Evolutionary conservation across 2,797 vertebrate genomes (phyloP), one percentile per base, ranked within the genome.

Genomic region (Streptopelia turtur): DNA sequence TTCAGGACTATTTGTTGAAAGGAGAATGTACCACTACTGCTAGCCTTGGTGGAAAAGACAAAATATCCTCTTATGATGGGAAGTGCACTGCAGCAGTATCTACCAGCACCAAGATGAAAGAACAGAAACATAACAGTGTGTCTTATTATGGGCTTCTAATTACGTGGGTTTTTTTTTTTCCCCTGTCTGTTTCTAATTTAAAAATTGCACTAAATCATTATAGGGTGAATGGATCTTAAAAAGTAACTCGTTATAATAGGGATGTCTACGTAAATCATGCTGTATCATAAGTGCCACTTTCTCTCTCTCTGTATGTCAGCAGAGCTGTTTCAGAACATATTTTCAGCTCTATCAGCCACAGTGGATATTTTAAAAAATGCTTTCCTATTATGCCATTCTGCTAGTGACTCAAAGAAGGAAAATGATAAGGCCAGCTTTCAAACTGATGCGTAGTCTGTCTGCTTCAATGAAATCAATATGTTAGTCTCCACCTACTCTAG

Each of bases 381-480:
- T 89, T 87, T 80, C 16, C 52, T 60, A 2, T 55, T 80, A 16
- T 27, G 41, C 24, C 49, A 16, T 74, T 89, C 59, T 90, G 68
- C 57, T 85, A 5, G 41, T 74, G 82, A 77, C 45, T 93, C 30
- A n/a, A 74, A 87, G 59, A 76, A 66, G 27, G 69, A 60, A 76
- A 82, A 87, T 14, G 45, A 15, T 41, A 79, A 65, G 82, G 24
- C 72, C 39, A 84, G 75, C 71, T 95, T 94, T 89, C 77, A 79
- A 76, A 49, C 22, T 31, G 49, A 64, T 87, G 83, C n/a, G 17
- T 50, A 11, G 22, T 74, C 49, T 68, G 43, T 82, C 93, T 89
- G 82, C 78, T 92, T 92, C 68, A 69, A 75, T 93, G 64, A 96
- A 96, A 95, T 94, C 90, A 81, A 5, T 93, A 33, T 35, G 33